A percentile compares a stretch with the other conserved stretches of the same genome.
phyloP scores from a whole-genome alignment of 2,888 invertebrate species.

The Cecidostiba fungosa region DNA sequence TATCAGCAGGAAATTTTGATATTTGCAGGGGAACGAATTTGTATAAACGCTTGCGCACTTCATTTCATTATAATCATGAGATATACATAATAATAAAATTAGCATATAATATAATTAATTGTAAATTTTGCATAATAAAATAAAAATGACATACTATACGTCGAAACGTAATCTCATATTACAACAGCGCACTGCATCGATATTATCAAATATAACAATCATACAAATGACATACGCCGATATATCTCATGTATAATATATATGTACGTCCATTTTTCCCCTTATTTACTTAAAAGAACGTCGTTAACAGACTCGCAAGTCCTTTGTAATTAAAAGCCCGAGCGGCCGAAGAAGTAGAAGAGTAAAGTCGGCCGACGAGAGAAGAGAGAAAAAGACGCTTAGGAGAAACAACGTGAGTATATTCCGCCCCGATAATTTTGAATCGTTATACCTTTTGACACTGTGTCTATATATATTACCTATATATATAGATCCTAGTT shows the following conservation, averaged over 20 bases:
- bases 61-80: no score
- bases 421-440: conserved; percentile 6
- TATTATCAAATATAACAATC: neutral
- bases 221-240: neutral
- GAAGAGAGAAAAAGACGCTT: conserved; percentile 9
- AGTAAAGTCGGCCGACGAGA: neutral
- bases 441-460: conserved; percentile 10
- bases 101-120: no score
- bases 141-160: no score
- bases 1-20: no score
- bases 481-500: neutral
- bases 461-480: neutral
- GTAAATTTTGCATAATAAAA: no score
- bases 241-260: neutral
- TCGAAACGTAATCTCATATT: no score
- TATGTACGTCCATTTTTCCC: neutral
- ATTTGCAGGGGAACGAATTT: no score
- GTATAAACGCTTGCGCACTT: no score
- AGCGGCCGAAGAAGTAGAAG: neutral
- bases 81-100: no score
- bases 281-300: neutral
- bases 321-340: neutral
- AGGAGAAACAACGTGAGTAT: conserved; percentile 3
- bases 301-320: neutral
- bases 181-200: no score